Evolutionary conservation across 2,113 vertebrate genomes (phyloP).

Genomic region (Nymphicus hollandicus): DNA sequence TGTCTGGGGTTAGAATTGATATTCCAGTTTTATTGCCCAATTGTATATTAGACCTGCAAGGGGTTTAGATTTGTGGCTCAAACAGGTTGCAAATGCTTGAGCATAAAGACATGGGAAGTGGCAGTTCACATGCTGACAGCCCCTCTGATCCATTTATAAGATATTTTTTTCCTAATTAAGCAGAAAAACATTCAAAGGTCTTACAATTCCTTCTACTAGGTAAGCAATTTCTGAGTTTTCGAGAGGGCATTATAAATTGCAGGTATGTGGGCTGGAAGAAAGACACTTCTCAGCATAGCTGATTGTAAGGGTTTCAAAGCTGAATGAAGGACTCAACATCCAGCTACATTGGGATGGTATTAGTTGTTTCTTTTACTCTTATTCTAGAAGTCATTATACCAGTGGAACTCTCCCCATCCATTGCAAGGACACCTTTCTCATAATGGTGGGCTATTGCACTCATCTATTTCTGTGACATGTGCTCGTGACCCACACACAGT

Average conservation of each 20-base stretch:
- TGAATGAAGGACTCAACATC: not conserved
- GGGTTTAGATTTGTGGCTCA: not conserved
- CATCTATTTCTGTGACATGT: rapidly evolving
- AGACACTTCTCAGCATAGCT: not conserved
- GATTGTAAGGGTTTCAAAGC: not conserved
- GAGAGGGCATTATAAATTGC: rapidly evolving
- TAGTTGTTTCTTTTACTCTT: not conserved
- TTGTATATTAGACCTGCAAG: not conserved
- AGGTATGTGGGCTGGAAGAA: rapidly evolving
- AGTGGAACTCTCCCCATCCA: not conserved
- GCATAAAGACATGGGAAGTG: not conserved
- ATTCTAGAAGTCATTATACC: not conserved
- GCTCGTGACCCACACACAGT: rapidly evolving
- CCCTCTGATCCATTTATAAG: not conserved
- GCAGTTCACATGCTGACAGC: not conserved
- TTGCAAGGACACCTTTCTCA: not conserved
- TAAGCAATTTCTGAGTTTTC: not conserved
- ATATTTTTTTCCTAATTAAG: not conserved
- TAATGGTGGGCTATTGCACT: not conserved
- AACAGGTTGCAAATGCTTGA: not conserved
- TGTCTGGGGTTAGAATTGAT: not conserved
- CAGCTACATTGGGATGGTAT: not conserved
- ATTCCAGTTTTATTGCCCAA: not conserved
- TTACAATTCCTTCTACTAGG: not conserved
- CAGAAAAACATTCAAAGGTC: not conserved